These are phyloP conservation scores for Syrmaticus mikado DNA, from an alignment of 2,113 vertebrate species.

Conservation along the genomic window DNA sequence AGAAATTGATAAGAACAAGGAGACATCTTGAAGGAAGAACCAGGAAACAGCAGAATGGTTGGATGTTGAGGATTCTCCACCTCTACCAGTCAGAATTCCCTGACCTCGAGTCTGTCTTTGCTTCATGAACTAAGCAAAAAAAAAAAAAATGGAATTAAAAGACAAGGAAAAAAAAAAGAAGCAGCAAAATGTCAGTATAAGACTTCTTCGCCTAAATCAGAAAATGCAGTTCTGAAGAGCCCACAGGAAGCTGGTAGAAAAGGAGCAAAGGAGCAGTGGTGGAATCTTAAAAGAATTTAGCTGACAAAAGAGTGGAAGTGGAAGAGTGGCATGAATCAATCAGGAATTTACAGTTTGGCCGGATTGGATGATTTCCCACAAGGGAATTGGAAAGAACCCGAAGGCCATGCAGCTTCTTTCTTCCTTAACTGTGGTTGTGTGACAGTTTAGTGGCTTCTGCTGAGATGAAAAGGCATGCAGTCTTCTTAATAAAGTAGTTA, in stretches of 20 bases:
- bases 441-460: not conserved
- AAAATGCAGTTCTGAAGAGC: not conserved
- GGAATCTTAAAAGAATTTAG: not conserved
- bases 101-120: not conserved
- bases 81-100: not conserved
- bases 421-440: not conserved
- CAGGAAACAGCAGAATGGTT: not conserved
- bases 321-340: not conserved
- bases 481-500: not conserved
- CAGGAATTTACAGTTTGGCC: not conserved
- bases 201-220: not conserved
- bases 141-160: not conserved
- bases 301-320: not conserved
- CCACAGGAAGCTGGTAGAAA: not conserved
- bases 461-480: not conserved
- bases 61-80: not conserved
- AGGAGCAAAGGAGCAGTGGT: accelerated
- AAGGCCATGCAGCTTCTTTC: not conserved
- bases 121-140: not conserved
- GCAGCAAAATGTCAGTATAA: not conserved
- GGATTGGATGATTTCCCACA: not conserved
- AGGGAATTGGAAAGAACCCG: not conserved
- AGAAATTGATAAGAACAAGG: not conserved
- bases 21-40: not conserved
- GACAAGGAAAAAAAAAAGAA: not conserved